These are phyloP conservation scores for Corythornis cristatus DNA, from an alignment of 2,113 vertebrate species.

Conservation along the genomic window DNA sequence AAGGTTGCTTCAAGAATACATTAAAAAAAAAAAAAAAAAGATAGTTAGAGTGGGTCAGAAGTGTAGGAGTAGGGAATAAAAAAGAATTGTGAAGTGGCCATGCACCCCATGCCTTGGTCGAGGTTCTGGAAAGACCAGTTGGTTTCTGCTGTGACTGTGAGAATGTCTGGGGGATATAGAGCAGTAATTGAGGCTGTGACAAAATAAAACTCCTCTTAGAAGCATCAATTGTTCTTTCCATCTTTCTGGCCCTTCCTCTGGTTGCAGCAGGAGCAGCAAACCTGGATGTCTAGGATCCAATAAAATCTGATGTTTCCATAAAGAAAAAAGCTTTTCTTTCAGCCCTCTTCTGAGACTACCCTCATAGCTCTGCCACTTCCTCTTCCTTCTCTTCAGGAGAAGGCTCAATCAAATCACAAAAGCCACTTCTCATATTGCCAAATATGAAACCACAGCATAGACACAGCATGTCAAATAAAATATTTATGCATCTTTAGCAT, in stretches of 20 bases:
- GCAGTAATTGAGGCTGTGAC: background rate
- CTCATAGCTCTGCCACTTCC: background rate
- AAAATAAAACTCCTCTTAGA: background rate
- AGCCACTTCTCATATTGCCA: background rate
- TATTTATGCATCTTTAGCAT: background rate
- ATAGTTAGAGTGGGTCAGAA: background rate
- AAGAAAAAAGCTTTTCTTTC: background rate
- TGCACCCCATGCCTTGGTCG: background rate
- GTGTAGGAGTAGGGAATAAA: background rate
- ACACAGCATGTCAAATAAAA: background rate
- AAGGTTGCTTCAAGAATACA: background rate
- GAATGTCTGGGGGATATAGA: background rate
- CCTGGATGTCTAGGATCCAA: background rate
- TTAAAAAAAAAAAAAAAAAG: background rate
- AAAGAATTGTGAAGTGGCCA: rapidly evolving
- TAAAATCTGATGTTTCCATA: background rate
- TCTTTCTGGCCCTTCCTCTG: background rate
- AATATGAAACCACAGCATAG: background rate
- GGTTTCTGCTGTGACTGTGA: background rate
- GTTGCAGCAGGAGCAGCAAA: background rate
- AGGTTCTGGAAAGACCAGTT: background rate
- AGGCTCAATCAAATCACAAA: background rate
- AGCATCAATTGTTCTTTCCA: background rate
- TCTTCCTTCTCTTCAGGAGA: background rate
- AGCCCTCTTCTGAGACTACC: rapidly evolving